phyloP scores from a whole-genome alignment of 2,888 invertebrate genomes.

The Parnassius apollo region DNA sequence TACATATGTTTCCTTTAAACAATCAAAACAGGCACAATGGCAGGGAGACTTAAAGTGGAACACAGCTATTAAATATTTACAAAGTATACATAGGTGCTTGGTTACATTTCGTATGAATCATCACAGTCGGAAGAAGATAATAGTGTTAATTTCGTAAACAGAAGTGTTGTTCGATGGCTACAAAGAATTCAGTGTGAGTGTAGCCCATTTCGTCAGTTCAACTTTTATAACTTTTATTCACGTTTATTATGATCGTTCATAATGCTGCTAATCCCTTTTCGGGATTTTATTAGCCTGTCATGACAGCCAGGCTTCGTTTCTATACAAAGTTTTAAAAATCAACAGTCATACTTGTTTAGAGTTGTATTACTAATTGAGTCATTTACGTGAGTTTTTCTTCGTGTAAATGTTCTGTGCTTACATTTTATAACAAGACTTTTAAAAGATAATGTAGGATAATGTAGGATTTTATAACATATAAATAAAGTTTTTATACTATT shows the following conservation, averaged over 20 bases:
- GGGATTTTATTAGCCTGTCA: slow-evolving; percentile 28
- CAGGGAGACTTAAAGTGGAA: background rate
- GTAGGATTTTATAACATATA: too few species aligned
- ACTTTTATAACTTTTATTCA: slow-evolving; percentile 28
- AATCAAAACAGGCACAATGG: background rate
- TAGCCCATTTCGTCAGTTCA: slow-evolving; percentile 30
- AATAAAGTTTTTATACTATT: too few species aligned
- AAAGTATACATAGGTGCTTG: slow-evolving; percentile 22
- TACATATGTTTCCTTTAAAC: too few species aligned
- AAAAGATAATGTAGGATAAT: too few species aligned
- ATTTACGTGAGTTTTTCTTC: background rate
- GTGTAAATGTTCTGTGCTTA: too few species aligned
- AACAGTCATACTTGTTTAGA: slow-evolving; percentile 11
- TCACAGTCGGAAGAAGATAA: slow-evolving; percentile 49
- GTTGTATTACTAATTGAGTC: slow-evolving; percentile 14
- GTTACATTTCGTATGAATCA: slow-evolving; percentile 33
- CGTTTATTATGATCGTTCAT: slow-evolving; percentile 27
- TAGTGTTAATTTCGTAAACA: slow-evolving; percentile 67
- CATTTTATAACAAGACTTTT: too few species aligned
- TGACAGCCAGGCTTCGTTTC: slow-evolving; percentile 7
- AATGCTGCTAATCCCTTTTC: slow-evolving; percentile 32
- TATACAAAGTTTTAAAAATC: slow-evolving; percentile 3
- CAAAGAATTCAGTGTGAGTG: slow-evolving; percentile 44
- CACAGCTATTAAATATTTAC: background rate
- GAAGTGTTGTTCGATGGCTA: slow-evolving; percentile 44